Percentiles rank a stretch among this genome's conserved stretches.
These are phyloP conservation scores for Tragelaphus imberbis DNA, from an alignment of 2,113 vertebrate species.

Conservation along the genomic window DNA sequence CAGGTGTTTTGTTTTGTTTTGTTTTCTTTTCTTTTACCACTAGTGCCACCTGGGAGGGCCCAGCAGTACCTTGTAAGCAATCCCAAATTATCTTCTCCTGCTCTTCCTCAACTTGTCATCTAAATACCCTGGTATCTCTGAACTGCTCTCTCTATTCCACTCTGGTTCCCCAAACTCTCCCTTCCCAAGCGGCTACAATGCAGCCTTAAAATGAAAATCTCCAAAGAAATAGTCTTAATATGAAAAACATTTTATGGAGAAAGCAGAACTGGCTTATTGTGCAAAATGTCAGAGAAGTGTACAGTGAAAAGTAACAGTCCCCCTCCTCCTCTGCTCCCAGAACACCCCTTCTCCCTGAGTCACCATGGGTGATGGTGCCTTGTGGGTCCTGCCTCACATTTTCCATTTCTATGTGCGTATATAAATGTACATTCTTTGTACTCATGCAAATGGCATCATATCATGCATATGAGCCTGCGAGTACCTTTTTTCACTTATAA, in stretches of 20 bases:
- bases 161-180: neutral
- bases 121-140: neutral
- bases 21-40: neutral
- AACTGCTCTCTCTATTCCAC: neutral
- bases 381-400: neutral
- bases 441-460: neutral
- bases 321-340: neutral
- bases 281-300: neutral
- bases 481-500: neutral
- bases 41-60: neutral
- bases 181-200: neutral
- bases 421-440: neutral
- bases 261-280: neutral
- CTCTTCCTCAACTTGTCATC: neutral
- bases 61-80: neutral
- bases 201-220: neutral
- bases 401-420: neutral
- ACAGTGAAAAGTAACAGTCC: neutral
- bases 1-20: neutral
- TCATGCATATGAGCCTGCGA: neutral
- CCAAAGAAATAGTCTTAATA: neutral
- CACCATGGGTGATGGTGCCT: accelerated
- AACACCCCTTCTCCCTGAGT: neutral
- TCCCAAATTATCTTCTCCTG: neutral
- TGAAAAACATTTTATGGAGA: neutral